These are phyloP conservation scores for Aphaenogaster rudis DNA, from an alignment of 1,140 invertebrate species.

Conservation along the genomic window DNA sequence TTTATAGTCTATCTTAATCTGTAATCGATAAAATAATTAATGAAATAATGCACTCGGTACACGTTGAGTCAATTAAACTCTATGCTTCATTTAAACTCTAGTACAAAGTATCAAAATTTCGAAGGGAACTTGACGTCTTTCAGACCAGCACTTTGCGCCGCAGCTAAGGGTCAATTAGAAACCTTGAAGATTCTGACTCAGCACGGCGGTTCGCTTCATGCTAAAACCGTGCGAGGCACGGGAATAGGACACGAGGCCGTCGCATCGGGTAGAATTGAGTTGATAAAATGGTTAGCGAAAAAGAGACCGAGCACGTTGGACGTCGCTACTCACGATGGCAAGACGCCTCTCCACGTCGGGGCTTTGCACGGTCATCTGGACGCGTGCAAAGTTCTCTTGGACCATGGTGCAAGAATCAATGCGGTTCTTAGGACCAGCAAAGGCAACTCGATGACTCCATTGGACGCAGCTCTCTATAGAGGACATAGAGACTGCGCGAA, in stretches of 20 bases:
- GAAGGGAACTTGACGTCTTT: conserved; percentile 14
- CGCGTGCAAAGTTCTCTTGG: conserved; percentile 95
- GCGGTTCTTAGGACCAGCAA: conserved; percentile 93
- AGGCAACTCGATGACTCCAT: conserved; percentile 94
- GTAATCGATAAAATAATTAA: not conserved
- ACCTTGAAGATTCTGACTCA: conserved; percentile 92
- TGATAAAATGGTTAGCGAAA: conserved; percentile 95
- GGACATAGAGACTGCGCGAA: conserved; percentile 96
- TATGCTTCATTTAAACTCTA: not conserved
- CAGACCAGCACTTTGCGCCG: conserved; percentile 94
- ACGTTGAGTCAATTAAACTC: not conserved
- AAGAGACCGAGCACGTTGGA: conserved; percentile 95
- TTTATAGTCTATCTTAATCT: conserved; percentile 8
- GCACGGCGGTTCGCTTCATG: conserved; percentile 96
- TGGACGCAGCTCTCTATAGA: conserved; percentile 95
- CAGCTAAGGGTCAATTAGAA: conserved; percentile 97
- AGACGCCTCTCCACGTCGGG: conserved; percentile 97
- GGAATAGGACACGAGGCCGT: conserved; percentile 95
- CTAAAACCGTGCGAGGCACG: conserved; percentile 91
- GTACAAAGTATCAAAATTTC: not conserved
- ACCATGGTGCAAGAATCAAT: conserved; percentile 94
- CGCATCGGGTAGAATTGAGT: conserved; percentile 94
- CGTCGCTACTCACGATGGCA: conserved; percentile 96
- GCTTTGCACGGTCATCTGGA: conserved; percentile 97
- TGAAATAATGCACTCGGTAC: not conserved